Evolutionary conservation across 2,888 invertebrate genomes (phyloP).

Genomic region (Podotricha telesiphe): DNA sequence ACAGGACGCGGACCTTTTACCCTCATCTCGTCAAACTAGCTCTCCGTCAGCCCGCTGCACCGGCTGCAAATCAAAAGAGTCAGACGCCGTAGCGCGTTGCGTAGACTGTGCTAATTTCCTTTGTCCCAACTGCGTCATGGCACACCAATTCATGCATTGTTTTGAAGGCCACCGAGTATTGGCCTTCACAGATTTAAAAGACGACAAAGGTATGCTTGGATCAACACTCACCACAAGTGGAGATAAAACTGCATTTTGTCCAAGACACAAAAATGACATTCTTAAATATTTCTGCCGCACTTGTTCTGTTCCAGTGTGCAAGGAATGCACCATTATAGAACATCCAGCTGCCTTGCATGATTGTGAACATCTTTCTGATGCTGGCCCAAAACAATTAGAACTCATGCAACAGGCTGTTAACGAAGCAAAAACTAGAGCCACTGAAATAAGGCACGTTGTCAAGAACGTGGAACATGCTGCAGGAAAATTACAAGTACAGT

Average conservation of each 20-base stretch:
- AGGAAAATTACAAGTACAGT: conserved; percentile 92
- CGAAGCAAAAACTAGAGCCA: conserved; percentile 94
- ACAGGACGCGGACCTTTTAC: conserved; percentile 80
- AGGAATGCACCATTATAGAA: conserved; percentile 95
- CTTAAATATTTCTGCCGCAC: conserved; percentile 97
- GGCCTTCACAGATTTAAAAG: conserved; percentile 86
- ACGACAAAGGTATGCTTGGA: conserved; percentile 82
- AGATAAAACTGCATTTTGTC: conserved; percentile 89
- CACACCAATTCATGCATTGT: conserved; percentile 99
- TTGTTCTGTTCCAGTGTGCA: conserved; percentile 96
- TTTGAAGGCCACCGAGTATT: conserved; percentile 98
- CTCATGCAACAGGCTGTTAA: conserved; percentile 90
- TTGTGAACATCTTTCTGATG: conserved; percentile 93
- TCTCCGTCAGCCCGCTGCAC: conserved; percentile 90
- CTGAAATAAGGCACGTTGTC: conserved; percentile 92
- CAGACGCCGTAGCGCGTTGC: conserved; percentile 97
- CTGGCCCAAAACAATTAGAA: conserved; percentile 91
- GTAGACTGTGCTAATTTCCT: conserved; percentile 98
- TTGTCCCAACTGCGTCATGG: conserved; percentile 98
- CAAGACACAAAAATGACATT: conserved; percentile 94
- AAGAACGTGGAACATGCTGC: conserved; percentile 94
- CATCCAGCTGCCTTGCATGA: conserved; percentile 93
- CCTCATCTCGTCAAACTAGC: conserved; percentile 73
- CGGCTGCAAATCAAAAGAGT: conserved; percentile 97
- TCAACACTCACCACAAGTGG: conserved; percentile 82